Base-by-base conservation (phyloP, 2,888 invertebrate species). In the Athrips mouffetella region DNA sequence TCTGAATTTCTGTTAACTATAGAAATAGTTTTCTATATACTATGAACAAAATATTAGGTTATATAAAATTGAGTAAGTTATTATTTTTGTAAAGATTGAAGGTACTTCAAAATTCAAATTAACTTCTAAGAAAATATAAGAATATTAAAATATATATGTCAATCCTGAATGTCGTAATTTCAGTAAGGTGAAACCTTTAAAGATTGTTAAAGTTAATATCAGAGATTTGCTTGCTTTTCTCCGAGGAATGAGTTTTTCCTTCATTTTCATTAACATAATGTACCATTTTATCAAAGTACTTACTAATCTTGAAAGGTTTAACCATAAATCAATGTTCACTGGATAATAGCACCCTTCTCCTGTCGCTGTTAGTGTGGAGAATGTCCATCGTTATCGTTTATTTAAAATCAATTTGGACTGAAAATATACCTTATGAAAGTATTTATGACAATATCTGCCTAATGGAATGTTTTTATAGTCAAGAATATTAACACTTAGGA, bases 291-390 rank as follows among this genome's bases (percentile, higher is more conserved):
- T n/a, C n/a, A n/a, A n/a, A n/a, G n/a, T n/a, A n/a, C n/a, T 37
- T 37, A 21, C n/a, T 29, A 29, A 48, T 45, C 21, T 25, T 46
- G 58, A 70, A 76, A 73, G 67, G 73, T 72, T 77, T 77, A 67
- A 65, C 65, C 66, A 58, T 58, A 57, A 57, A 65, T 69, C 68
- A 67, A 70, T 80, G 80, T 82, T 79, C 70, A 80, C 71, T 78
- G 77, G 67, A 73, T 41, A 57, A 63, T 79, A 84, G 84, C 80
- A 86, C 83, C 83, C 81, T 80, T 82, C 73, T 85, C 76, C 83
- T 85, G 62, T 85, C 81, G 85, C 83, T 85, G 76, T 80, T 85
- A 83, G 79, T 82, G 70, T 80, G 80, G 74, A 69, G 69, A 80
- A 80, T 81, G 75, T 70, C 53, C 56, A 72, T 69, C 75, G 58